These are phyloP conservation scores for Salvelinus alpinus DNA, from an alignment of 2,113 vertebrate genomes.

Conservation along the genomic window DNA sequence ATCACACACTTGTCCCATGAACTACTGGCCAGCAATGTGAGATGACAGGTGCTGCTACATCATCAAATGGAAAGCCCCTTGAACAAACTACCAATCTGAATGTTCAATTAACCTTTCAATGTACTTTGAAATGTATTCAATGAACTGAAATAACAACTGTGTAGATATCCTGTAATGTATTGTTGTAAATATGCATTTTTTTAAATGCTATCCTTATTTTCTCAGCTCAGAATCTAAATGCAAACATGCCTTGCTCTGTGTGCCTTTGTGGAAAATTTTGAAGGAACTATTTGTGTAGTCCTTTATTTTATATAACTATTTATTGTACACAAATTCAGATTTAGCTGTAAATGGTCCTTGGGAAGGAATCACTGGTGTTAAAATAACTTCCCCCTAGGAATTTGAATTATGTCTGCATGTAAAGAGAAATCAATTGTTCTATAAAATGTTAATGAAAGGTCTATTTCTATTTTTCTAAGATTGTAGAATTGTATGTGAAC, in stretches of 20 bases:
- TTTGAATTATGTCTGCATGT: neutral
- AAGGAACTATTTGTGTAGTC: conserved; percentile 19
- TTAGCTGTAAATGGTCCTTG: no score
- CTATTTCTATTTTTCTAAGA: conserved; percentile 74
- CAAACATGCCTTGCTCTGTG: no score
- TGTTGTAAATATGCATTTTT: no score
- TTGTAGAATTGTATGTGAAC: conserved; percentile 50
- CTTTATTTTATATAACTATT: neutral
- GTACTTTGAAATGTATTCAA: no score
- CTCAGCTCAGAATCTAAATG: no score
- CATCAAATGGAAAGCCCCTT: conserved; percentile 24
- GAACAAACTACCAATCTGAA: conserved; percentile 7
- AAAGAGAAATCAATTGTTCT: conserved; percentile 32
- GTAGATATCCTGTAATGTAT: no score
- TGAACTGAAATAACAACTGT: no score
- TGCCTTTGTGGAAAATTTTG: conserved; percentile 17
- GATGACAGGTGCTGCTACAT: no score
- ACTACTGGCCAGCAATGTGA: conserved; percentile 17
- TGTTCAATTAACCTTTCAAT: no score
- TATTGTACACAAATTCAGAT: neutral
- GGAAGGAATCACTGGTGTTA: neutral
- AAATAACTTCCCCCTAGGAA: neutral
- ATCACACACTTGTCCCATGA: conserved; percentile 6
- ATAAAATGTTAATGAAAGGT: conserved; percentile 54
- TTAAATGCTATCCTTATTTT: no score